phyloP scores from a whole-genome alignment of 2,888 invertebrate genomes.

The Unio pictorum region DNA sequence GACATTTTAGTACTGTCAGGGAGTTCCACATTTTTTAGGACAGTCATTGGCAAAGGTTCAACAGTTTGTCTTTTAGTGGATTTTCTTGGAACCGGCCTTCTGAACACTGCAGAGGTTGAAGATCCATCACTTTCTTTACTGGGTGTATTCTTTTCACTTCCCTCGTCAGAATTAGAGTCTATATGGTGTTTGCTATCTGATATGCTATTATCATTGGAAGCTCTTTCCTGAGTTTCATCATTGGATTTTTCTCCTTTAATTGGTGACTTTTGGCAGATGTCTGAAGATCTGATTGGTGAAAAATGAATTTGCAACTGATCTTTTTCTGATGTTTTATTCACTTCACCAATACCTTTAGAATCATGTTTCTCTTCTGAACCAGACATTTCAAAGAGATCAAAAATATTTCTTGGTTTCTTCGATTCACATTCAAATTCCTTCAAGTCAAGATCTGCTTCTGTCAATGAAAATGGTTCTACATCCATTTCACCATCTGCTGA shows the following conservation, averaged over 20 bases:
- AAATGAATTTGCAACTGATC: neutral
- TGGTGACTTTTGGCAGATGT: constrained; percentile 1
- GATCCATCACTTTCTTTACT: constrained; percentile 5
- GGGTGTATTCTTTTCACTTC: neutral
- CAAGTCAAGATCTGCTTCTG: neutral
- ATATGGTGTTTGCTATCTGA: neutral
- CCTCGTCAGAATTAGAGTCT: neutral
- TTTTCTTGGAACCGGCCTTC: constrained; percentile 12
- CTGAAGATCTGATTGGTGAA: neutral
- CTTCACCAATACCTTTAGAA: neutral
- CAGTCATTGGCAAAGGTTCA: constrained; percentile 45
- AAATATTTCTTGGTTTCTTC: neutral
- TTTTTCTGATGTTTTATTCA: constrained; percentile 10
- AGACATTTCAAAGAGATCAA: constrained; percentile 25
- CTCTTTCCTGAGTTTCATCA: constrained; percentile 11
- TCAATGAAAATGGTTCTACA: neutral
- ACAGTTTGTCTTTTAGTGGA: constrained; percentile 28
- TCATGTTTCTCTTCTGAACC: constrained; percentile 11
- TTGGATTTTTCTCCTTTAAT: constrained; percentile 6
- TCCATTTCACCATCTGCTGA: neutral
- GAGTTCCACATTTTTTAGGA: constrained; percentile 40
- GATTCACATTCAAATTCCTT: neutral
- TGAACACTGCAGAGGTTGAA: constrained; percentile 2
- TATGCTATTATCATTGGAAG: constrained; percentile 5
- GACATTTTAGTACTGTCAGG: constrained; percentile 29